Conservation (phyloP, 2,797 vertebrate species). For the Spatula clypeata region DNA sequence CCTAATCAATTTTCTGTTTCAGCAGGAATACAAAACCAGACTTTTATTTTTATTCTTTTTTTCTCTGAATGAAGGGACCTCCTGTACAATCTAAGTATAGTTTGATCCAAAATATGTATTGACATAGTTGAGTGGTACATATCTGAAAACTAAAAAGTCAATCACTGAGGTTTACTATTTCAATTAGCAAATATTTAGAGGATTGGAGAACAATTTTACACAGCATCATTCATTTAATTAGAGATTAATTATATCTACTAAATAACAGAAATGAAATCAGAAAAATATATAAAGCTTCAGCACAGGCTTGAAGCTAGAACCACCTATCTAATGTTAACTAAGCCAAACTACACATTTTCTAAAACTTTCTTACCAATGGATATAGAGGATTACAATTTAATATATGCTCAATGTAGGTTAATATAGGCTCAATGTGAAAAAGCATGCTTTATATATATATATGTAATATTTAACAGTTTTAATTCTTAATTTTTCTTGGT, state of each 20-base stretch:
- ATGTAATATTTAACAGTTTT: neutral
- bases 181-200: neutral
- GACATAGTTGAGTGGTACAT: neutral
- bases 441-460: accelerated
- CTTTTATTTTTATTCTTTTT: neutral
- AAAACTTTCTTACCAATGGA: neutral
- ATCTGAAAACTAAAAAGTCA: neutral
- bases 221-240: neutral
- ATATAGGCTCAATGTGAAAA: neutral
- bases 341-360: accelerated
- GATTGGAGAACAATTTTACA: neutral
- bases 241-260: constrained; percentile 15
- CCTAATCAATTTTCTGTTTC: neutral
- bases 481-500: neutral
- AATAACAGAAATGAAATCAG: neutral
- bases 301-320: neutral
- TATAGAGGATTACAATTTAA: neutral
- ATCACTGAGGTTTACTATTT: neutral
- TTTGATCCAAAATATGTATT: neutral
- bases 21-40: neutral
- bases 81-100: neutral
- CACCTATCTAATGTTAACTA: neutral
- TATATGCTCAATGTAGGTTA: too few relatives aligned
- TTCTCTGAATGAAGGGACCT: neutral
- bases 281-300: neutral